Evolutionary conservation across 2,797 vertebrate species (phyloP).

Genomic region (Enteromius argenteus): DNA sequence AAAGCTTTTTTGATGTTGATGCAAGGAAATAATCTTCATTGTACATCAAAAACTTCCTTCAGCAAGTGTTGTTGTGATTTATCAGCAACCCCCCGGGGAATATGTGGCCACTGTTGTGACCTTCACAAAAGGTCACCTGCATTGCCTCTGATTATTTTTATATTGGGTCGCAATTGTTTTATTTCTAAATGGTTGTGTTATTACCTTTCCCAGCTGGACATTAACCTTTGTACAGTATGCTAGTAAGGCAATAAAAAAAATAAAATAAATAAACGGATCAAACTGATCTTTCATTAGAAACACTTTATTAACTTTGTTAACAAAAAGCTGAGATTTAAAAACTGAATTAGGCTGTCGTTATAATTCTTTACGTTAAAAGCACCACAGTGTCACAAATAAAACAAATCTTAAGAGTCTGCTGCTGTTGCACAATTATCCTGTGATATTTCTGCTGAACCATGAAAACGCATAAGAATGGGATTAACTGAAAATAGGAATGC

Average conservation of each 20-base stretch:
- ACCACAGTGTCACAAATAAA: slow-evolving; percentile 76
- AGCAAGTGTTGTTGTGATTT: not conserved
- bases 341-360: slow-evolving; percentile 77
- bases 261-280: slow-evolving; percentile 1
- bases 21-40: not conserved
- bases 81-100: not conserved
- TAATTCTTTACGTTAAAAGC: slow-evolving; percentile 80
- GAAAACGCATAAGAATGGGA: slow-evolving; percentile 54
- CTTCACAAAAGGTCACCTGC: not conserved
- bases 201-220: not conserved
- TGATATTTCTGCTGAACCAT: slow-evolving; percentile 68
- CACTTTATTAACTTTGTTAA: slow-evolving; percentile 78
- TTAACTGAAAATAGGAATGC: slow-evolving; percentile 46
- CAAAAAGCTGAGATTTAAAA: slow-evolving; percentile 74
- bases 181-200: not conserved
- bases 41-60: not conserved
- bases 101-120: not conserved
- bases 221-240: not conserved
- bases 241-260: slow-evolving; percentile 7
- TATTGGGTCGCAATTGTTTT: not conserved
- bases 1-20: not conserved
- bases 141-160: not conserved
- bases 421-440: slow-evolving; percentile 82
- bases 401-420: slow-evolving; percentile 65
- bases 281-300: slow-evolving; percentile 60